These are phyloP conservation scores for Agriopis marginaria DNA, from an alignment of 2,888 invertebrate genomes.

Conservation along the genomic window DNA sequence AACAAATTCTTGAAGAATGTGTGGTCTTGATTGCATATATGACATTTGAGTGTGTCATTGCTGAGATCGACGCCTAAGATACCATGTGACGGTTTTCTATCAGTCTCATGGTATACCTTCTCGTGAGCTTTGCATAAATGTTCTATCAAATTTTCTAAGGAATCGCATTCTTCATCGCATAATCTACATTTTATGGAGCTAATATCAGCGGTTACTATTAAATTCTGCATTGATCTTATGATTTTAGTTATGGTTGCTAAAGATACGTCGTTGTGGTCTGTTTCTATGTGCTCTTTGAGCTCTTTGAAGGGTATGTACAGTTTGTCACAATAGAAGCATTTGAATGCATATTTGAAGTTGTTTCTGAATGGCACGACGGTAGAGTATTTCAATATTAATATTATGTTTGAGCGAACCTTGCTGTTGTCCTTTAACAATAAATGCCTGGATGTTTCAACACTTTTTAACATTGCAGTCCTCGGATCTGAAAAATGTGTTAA, in stretches of 20 bases:
- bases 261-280: constrained; percentile 21
- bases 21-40: constrained; percentile 47
- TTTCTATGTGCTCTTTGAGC: constrained; percentile 35
- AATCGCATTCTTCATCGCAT: constrained; percentile 40
- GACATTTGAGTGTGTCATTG: constrained; percentile 45
- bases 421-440: constrained; percentile 19
- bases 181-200: constrained; percentile 48
- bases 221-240: constrained; percentile 46
- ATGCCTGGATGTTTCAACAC: not conserved
- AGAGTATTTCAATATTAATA: constrained; percentile 18
- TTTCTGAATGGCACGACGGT: constrained; percentile 28
- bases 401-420: constrained; percentile 24
- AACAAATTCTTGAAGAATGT: constrained; percentile 51
- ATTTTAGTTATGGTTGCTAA: constrained; percentile 26
- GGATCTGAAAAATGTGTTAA: not conserved
- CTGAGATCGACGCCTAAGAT: constrained; percentile 51
- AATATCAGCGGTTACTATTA: constrained; percentile 49
- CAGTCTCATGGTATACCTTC: constrained; percentile 37
- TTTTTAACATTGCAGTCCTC: not conserved
- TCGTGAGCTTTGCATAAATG: constrained; percentile 44
- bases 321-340: constrained; percentile 48
- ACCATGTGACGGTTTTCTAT: constrained; percentile 44
- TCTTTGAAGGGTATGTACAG: constrained; percentile 39
- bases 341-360: constrained; percentile 24
- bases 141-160: constrained; percentile 43